Conservation (phyloP, 2,113 vertebrate genomes). For the Hyla sarda region DNA sequence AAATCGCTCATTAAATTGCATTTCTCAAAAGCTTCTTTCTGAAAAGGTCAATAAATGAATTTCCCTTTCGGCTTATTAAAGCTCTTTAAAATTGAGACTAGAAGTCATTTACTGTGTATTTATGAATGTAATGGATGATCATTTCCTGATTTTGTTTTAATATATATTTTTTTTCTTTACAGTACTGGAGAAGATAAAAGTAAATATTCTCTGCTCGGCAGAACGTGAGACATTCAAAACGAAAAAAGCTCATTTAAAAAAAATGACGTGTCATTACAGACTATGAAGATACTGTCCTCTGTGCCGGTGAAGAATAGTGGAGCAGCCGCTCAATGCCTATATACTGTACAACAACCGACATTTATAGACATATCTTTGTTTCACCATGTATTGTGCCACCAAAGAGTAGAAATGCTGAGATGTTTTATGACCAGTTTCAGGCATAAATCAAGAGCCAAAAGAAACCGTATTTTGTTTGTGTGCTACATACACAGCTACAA, state of each 20-base stretch:
- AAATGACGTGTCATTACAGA: not conserved
- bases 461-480: not conserved
- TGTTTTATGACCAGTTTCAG: not conserved
- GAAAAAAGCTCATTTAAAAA: not conserved
- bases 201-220: not conserved
- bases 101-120: slow-evolving; percentile 11
- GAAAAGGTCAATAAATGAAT: slow-evolving; percentile 50
- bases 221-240: not conserved
- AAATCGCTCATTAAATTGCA: slow-evolving; percentile 20
- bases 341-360: not conserved
- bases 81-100: slow-evolving; percentile 31
- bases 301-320: no score
- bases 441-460: not conserved
- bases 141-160: slow-evolving; percentile 61
- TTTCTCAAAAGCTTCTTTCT: slow-evolving; percentile 12
- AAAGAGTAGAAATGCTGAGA: not conserved
- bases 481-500: no score
- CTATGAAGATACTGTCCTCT: not conserved
- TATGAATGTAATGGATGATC: slow-evolving; percentile 34
- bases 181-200: slow-evolving; percentile 83
- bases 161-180: slow-evolving; percentile 62
- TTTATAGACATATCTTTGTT: not conserved
- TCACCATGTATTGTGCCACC: not conserved
- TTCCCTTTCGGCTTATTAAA: slow-evolving; percentile 30
- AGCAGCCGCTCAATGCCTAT: not conserved